Evolutionary conservation across 2,113 vertebrate species (phyloP).

Genomic region (Apodemus speciosus): DNA sequence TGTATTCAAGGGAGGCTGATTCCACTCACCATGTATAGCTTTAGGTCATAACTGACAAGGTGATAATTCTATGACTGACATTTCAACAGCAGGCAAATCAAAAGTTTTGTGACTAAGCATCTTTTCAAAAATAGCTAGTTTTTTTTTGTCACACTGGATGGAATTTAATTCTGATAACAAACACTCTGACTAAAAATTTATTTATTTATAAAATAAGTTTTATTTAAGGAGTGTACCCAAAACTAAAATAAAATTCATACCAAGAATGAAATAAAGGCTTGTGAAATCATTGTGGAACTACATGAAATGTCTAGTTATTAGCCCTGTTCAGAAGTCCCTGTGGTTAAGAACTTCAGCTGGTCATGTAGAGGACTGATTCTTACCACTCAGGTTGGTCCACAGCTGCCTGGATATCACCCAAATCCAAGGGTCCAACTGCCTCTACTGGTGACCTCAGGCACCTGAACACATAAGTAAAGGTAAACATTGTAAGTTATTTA

Average conservation of each 20-base stretch:
- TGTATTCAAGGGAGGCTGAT: slow-evolving; percentile 68
- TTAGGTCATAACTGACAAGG: slow-evolving; percentile 69
- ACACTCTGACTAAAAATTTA: slow-evolving; percentile 53
- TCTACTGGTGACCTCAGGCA: neutral
- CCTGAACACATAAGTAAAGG: no score
- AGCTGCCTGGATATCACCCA: no score
- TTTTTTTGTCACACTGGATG: slow-evolving; percentile 42
- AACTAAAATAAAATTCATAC: slow-evolving; percentile 22
- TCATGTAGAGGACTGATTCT: neutral
- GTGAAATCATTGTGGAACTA: neutral
- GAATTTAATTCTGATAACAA: slow-evolving; percentile 53
- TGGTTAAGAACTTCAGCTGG: neutral
- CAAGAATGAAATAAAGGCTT: neutral
- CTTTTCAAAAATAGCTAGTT: slow-evolving; percentile 61
- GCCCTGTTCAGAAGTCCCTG: no score
- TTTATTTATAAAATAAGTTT: slow-evolving; percentile 4
- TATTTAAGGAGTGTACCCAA: slow-evolving; percentile 1
- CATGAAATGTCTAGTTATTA: neutral
- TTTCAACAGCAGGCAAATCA: slow-evolving; percentile 10
- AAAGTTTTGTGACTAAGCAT: neutral
- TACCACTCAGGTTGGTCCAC: neutral
- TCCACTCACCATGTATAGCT: slow-evolving; percentile 14
- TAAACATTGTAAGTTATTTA: neutral
- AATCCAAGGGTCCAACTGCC: no score
- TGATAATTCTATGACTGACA: slow-evolving; percentile 55